Evolutionary conservation across 2,113 vertebrate genomes (phyloP), one percentile per base, ranked within the genome.

Genomic region (Tragelaphus scriptus): DNA sequence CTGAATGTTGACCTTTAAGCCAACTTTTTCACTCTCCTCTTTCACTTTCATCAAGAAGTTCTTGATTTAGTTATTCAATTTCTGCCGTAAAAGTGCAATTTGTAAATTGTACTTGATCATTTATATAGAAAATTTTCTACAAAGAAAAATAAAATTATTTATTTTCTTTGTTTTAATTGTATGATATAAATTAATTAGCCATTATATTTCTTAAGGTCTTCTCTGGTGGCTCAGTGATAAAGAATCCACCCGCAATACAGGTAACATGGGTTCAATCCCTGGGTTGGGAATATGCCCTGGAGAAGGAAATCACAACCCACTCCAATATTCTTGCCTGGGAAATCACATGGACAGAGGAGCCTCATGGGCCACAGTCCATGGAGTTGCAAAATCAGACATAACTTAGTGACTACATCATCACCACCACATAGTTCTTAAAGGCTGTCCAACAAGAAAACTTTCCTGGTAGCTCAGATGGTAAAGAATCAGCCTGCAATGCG

Each of bases 121-220:
- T 49, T 53, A 82, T 30, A 47, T 5, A 82, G 23, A 80, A 6
- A 12, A 2, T 36, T 75, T 92, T 61, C n/a, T 85, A 44, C 53
- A 4, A 61, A 79, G 23, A 4, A 84, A 80, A 91, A 58, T 5
- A 7, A 56, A 65, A 61, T 0, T 13, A 58, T n/a, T 88, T 40
- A 47, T 96, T 44, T n/a, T 71, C 5, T 56, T 96, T 21, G 17
- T 63, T 81, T 2, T 36, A 94, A 63, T 40, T 88, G 15, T n/a
- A 0, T 56, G 0, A 71, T 30, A 40, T 17, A 55, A 47, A 65
- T 59, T 53, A 51, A 21, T 6, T 68, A 32, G 47, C 40, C 25
- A 53, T 68, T 61, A 28, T 61, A 75, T 80, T 86, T 80, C 8
- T 65, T 59, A 47, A 77, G 53, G 6, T 21, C 5, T 53, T 44